Evolutionary conservation across 2,113 vertebrate species (phyloP).

Genomic region (Hyla sarda): DNA sequence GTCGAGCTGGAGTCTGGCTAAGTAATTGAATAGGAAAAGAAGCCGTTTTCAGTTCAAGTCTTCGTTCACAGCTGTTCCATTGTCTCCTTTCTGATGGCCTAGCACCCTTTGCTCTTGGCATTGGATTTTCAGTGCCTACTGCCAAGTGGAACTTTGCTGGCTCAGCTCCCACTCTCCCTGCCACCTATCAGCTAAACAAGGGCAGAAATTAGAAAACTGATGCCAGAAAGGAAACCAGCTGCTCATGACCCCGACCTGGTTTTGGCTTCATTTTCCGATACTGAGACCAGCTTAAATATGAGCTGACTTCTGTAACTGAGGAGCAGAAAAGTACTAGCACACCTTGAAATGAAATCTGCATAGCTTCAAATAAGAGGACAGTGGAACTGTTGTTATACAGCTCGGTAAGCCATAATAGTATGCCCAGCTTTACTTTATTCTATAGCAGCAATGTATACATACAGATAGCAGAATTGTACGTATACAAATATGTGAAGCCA

Average conservation of each 20-base stretch:
- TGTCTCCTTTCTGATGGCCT: conserved; percentile 32
- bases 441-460: background rate
- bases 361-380: conserved; percentile 10
- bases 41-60: conserved; percentile 10
- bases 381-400: background rate
- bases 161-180: conserved; percentile 21
- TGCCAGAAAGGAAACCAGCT: conserved; percentile 53
- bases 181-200: conserved; percentile 50
- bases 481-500: background rate
- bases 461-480: background rate
- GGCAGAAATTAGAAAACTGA: conserved; percentile 33
- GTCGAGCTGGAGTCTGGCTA: background rate
- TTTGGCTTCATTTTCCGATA: conserved; percentile 49
- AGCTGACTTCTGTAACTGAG: conserved; percentile 34
- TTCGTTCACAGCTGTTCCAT: conserved; percentile 45
- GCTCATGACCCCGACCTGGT: conserved; percentile 49
- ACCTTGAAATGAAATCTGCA: conserved; percentile 15
- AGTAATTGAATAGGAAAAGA: conserved; percentile 13
- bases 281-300: conserved; percentile 37
- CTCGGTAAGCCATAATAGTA: background rate
- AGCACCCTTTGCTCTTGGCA: conserved; percentile 49
- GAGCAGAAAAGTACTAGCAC: background rate
- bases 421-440: background rate
- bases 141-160: conserved; percentile 50
- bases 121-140: conserved; percentile 27